These are phyloP conservation scores for Callyntrura guangdongensis DNA, from an alignment of 2,888 invertebrate genomes.

Conservation along the genomic window DNA sequence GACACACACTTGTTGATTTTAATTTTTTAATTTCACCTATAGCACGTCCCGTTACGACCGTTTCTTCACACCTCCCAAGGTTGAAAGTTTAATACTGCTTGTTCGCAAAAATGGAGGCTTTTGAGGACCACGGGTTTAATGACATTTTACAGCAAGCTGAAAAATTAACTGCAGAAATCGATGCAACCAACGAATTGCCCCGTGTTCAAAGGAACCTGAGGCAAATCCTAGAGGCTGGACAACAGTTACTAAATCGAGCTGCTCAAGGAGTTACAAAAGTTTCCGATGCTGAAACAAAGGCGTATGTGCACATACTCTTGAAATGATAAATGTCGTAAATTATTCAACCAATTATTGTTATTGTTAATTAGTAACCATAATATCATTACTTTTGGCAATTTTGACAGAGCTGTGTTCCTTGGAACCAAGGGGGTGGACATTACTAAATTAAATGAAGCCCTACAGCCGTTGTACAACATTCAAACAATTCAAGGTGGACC, in stretches of 20 bases:
- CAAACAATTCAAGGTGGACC: constrained; percentile 91
- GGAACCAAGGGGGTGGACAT: constrained; percentile 97
- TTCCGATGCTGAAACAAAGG: constrained; percentile 91
- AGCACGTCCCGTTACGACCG: background rate
- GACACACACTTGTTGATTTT: no score
- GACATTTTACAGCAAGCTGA: constrained; percentile 96
- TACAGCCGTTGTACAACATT: constrained; percentile 94
- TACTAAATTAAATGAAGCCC: constrained; percentile 96
- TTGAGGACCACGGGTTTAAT: constrained; percentile 89
- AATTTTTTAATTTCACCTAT: no score
- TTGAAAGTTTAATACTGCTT: background rate
- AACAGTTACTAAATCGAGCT: constrained; percentile 94
- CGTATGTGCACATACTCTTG: no score
- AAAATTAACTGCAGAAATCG: constrained; percentile 95
- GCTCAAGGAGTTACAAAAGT: constrained; percentile 86
- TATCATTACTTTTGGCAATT: constrained; percentile 58
- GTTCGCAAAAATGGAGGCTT: constrained; percentile 38
- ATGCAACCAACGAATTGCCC: constrained; percentile 92
- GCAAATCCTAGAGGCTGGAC: constrained; percentile 96
- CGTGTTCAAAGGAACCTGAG: constrained; percentile 94
- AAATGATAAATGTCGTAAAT: no score
- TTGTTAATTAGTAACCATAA: background rate
- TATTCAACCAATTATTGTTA: background rate
- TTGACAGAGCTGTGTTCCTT: constrained; percentile 92
- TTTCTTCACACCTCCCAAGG: background rate